A percentile compares a stretch with the other conserved stretches of the same genome.
Conservation (phyloP, 2,113 vertebrate species). For the Hystrix cristata region DNA sequence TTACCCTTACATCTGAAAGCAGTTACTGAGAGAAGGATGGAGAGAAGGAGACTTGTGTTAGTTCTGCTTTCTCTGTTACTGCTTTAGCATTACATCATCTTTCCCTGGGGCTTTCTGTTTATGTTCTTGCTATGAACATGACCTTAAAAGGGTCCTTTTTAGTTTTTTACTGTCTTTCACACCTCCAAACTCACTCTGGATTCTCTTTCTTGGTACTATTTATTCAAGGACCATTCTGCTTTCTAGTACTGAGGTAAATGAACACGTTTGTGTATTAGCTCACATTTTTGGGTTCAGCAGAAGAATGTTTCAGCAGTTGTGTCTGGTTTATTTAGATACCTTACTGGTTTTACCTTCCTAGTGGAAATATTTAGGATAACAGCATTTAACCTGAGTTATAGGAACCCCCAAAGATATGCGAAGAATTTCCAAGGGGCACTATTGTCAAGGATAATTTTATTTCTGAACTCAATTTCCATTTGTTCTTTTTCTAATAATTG, state of each 20-base stretch:
- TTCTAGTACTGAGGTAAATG: background rate
- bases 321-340: background rate
- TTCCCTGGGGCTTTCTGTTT: conserved; percentile 15
- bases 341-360: background rate
- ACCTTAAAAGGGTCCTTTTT: conserved; percentile 18
- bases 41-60: background rate
- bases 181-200: conserved; percentile 19
- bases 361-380: background rate
- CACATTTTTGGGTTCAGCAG: background rate
- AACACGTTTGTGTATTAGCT: background rate
- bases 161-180: background rate
- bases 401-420: background rate
- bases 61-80: conserved; percentile 56
- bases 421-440: background rate
- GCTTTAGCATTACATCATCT: conserved; percentile 46
- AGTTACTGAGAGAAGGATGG: conserved; percentile 22
- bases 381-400: background rate
- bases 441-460: background rate
- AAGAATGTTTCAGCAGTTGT: background rate
- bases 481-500: background rate
- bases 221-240: background rate
- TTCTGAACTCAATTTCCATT: conserved; percentile 28
- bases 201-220: conserved; percentile 25
- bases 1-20: background rate
- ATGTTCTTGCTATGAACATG: conserved; percentile 29